Base-by-base conservation (phyloP, 2,888 invertebrate genomes). In the Limnephilus marmoratus region DNA sequence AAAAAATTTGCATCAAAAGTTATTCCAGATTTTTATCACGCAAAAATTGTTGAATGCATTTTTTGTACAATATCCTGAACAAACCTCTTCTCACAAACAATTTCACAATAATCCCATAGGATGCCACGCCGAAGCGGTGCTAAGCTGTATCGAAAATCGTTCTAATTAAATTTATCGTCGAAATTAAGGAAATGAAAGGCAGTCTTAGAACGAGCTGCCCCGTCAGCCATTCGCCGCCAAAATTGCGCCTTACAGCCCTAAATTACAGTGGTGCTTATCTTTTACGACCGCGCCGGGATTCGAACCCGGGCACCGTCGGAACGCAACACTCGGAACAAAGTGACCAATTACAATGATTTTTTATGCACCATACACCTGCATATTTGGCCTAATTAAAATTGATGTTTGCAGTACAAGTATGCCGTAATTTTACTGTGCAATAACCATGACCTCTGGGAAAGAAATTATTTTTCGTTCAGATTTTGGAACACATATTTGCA, bases 181-280 rank as follows among this genome's bases (percentile, higher is more conserved):
- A 83, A 83, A 83, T 83, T 34, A 83, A 83, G 83, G 83, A 83
- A 83, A 83, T 31, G 34, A 37, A 31, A 45, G 24, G 37, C 13
- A n/a, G 85, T 24, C 41, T 85, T 85, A 85, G 85, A 41, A 85
- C 37, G 85, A 85, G 85, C 15, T 37, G 49, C 41, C n/a, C 45
- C 18, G 85, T 45, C n/a, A 37, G n/a, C 41, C 45, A 11, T 68
- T 68, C 13, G 45, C 85, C 85, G 85, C 41, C 15, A 41, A 41
- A 85, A 85, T 85, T 85, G 41, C 41, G 18, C 7, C 41, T 85
- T 85, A 85, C 85, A 85, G 85, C 41, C 45, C 45, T 41, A 85
- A 85, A 85, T 85, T 85, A 85, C 85, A n/a, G 85, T 45, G 7
- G 24, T 45, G n/a, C 53, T n/a, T 85, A 37, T n/a, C 85, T 85